Percentiles rank a stretch among this genome's conserved stretches.
Conservation (phyloP, 2,888 invertebrate species). For the Tinea semifulvella region DNA sequence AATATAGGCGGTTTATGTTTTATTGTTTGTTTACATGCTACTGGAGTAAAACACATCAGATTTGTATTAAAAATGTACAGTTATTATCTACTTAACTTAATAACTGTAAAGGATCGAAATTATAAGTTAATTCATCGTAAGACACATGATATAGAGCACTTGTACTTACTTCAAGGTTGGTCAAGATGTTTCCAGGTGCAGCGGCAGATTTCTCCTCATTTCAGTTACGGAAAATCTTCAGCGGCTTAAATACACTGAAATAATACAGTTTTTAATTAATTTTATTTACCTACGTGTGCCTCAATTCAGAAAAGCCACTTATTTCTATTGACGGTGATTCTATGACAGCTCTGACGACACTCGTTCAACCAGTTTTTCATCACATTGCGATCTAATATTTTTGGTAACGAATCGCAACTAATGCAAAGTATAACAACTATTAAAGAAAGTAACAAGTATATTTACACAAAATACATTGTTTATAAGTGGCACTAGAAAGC, state of each 20-base stretch:
- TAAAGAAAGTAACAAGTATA: background rate
- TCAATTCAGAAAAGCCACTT: constrained; percentile 7
- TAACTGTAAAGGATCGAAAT: background rate
- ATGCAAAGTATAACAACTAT: constrained; percentile 16
- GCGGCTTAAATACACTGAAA: constrained; percentile 25
- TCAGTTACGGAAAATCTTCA: constrained; percentile 32
- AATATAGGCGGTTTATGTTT: background rate
- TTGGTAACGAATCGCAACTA: background rate
- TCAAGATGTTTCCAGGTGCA: constrained; percentile 58
- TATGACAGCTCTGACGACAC: constrained; percentile 62
- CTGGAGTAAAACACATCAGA: background rate
- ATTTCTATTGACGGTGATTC: constrained; percentile 10
- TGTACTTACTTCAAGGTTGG: constrained; percentile 63
- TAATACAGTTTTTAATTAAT: constrained; percentile 18
- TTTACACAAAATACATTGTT: background rate
- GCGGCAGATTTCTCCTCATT: constrained; percentile 43
- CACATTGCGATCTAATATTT: constrained; percentile 27
- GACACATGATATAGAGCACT: background rate
- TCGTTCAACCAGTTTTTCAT: constrained; percentile 54
- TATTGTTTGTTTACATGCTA: constrained; percentile 4
- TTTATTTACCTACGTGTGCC: constrained; percentile 3
- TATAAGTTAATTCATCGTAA: background rate
- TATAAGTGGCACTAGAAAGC: constrained; percentile 16
- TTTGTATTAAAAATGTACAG: background rate
- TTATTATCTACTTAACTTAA: background rate